A percentile compares a stretch with the other conserved stretches of the same genome.
Evolutionary conservation across 2,113 vertebrate genomes (phyloP).

Genomic region (Glaucomys volans): DNA sequence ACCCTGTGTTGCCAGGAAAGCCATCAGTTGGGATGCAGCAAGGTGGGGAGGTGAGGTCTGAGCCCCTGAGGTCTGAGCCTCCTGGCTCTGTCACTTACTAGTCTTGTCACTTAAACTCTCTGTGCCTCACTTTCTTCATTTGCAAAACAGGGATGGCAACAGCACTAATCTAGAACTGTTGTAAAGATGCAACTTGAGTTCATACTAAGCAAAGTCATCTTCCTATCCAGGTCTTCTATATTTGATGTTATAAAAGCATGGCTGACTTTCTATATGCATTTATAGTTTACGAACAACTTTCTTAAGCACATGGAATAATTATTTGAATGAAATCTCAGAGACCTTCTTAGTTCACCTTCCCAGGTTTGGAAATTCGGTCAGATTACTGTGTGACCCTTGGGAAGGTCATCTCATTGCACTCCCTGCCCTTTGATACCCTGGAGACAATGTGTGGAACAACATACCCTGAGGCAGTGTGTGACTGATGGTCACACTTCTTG

Average conservation of each 20-base stretch:
- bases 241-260: background rate
- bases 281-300: background rate
- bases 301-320: background rate
- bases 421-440: background rate
- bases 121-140: background rate
- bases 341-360: background rate
- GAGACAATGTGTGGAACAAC: background rate
- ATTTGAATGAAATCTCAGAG: background rate
- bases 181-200: background rate
- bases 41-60: background rate
- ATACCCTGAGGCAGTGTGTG: background rate
- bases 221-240: background rate
- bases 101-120: background rate
- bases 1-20: background rate
- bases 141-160: background rate
- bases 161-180: background rate
- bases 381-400: background rate
- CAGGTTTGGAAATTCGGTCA: background rate
- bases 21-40: background rate
- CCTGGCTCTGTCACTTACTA: background rate
- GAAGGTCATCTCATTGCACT: background rate
- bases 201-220: background rate
- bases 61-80: background rate
- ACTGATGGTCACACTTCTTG: background rate
- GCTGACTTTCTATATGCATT: background rate